Evolutionary conservation across 2,888 invertebrate genomes (phyloP).

Genomic region (Agapostemon virescens): DNA sequence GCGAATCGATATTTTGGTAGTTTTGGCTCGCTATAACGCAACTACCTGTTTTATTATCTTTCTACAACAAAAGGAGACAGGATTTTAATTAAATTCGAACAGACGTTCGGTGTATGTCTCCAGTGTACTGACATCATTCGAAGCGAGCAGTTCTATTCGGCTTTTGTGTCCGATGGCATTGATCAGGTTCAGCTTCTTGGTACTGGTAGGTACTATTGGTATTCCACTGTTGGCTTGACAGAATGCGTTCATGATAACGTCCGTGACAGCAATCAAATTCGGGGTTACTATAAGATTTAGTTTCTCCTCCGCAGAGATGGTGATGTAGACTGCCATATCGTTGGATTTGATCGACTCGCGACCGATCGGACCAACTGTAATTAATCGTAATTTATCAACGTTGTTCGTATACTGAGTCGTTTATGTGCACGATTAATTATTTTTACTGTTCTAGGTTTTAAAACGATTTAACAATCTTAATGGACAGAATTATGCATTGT

Average conservation of each 20-base stretch:
- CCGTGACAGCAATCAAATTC: conserved; percentile 83
- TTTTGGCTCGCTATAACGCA: conserved; percentile 67
- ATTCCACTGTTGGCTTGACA: conserved; percentile 78
- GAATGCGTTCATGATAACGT: conserved; percentile 79
- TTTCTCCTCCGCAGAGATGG: conserved; percentile 85
- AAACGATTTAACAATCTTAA: too few relatives aligned
- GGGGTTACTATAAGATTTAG: conserved; percentile 87
- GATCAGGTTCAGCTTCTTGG: conserved; percentile 79
- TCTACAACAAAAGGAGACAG: conserved; percentile 61
- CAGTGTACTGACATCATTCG: conserved; percentile 71
- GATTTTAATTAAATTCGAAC: background rate
- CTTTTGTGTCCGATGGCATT: conserved; percentile 84
- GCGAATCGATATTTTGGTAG: conserved; percentile 63
- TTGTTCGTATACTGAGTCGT: too few relatives aligned
- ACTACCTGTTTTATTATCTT: conserved; percentile 45
- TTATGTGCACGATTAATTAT: too few relatives aligned
- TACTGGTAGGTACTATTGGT: conserved; percentile 71
- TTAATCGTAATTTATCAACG: too few relatives aligned
- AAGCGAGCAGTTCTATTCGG: conserved; percentile 72
- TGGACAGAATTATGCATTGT: too few relatives aligned
- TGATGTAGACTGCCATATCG: conserved; percentile 84
- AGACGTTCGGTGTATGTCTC: background rate
- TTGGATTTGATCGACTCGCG: conserved; percentile 61
- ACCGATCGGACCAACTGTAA: conserved; percentile 59
- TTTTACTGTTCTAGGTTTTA: too few relatives aligned